Evolutionary conservation across 2,888 invertebrate species (phyloP).

Genomic region (Carpatolechia fugitivella): DNA sequence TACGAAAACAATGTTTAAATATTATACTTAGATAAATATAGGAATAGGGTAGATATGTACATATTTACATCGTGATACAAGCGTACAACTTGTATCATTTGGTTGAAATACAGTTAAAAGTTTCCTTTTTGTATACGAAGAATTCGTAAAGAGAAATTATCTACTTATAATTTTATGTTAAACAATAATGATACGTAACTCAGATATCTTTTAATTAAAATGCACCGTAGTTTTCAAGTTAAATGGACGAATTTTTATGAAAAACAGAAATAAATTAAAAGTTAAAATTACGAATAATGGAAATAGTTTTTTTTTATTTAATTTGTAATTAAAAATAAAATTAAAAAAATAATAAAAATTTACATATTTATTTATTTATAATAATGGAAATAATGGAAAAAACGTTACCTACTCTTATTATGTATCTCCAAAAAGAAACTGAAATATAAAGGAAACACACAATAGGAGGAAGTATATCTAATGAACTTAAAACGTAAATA

Average conservation of each 20-base stretch:
- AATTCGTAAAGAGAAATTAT: no score
- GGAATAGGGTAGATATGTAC: not conserved
- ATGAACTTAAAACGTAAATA: not conserved
- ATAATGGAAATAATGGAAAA: no score
- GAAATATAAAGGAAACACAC: not conserved
- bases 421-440: not conserved
- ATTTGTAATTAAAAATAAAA: not conserved
- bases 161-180: not conserved
- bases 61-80: not conserved
- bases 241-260: not conserved
- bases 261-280: conserved; percentile 5
- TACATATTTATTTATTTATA: no score
- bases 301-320: no score
- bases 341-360: no score
- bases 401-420: not conserved
- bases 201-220: conserved; percentile 51
- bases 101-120: no score
- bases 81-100: not conserved
- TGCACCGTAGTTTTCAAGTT: not conserved
- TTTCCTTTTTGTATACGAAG: no score
- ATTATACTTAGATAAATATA: no score
- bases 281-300: not conserved
- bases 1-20: no score
- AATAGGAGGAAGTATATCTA: not conserved
- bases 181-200: not conserved